Evolutionary conservation across 35 echinoderm and acorn worm species (phyloP).

Genomic region (Holothuria glaberrima): DNA sequence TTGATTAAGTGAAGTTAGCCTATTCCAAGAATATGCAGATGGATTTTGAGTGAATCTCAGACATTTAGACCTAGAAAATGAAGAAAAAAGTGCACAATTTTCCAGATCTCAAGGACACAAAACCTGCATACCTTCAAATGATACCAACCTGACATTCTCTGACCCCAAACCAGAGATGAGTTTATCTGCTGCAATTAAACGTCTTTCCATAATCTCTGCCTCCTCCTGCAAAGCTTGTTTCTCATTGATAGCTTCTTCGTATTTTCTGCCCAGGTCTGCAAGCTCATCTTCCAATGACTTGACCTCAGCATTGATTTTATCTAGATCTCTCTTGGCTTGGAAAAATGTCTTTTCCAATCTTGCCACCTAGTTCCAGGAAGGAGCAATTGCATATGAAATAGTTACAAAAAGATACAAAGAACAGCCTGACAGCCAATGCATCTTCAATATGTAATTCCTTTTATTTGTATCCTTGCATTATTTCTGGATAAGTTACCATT

Average conservation of each 20-base stretch:
- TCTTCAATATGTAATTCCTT: too few relatives aligned
- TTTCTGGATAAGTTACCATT: too few relatives aligned
- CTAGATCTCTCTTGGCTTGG: constrained; percentile 97
- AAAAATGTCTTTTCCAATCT: constrained; percentile 94
- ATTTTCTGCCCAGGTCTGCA: constrained; percentile 75
- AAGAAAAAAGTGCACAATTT: not conserved
- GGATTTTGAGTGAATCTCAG: too few relatives aligned
- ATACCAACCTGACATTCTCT: constrained; percentile 85
- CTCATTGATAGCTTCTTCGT: constrained; percentile 92
- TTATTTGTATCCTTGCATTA: too few relatives aligned
- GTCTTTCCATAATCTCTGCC: constrained; percentile 98
- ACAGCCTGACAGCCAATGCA: too few relatives aligned
- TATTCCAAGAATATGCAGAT: too few relatives aligned
- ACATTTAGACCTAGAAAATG: too few relatives aligned
- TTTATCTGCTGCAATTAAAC: constrained; percentile 95
- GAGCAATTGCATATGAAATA: not conserved
- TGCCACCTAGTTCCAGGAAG: constrained; percentile 66
- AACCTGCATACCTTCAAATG: not conserved
- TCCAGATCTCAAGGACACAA: not conserved
- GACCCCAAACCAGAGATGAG: constrained; percentile 98
- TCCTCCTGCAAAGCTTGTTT: constrained; percentile 92
- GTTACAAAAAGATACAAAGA: not conserved
- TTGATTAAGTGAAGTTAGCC: not conserved
- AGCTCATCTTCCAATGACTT: constrained; percentile 81
- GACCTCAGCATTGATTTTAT: constrained; percentile 92